phyloP scores from a whole-genome alignment of 2,888 invertebrate genomes.

The Panzeria rudis region DNA sequence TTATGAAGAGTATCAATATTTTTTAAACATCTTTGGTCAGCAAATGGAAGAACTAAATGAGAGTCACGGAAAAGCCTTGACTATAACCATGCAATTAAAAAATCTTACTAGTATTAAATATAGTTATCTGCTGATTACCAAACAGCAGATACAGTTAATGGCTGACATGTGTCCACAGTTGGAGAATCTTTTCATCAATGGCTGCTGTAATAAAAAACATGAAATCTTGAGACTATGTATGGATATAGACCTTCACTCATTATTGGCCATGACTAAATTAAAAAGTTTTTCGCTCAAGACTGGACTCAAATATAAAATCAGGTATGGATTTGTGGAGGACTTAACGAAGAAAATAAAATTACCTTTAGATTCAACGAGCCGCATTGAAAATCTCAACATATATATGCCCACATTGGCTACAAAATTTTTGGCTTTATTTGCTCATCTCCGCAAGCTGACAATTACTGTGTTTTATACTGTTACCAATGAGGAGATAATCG shows the following conservation, averaged over 20 bases:
- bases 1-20: conserved; percentile 38
- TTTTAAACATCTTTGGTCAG: conserved; percentile 40
- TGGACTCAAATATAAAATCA: conserved; percentile 5
- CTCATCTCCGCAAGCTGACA: not conserved
- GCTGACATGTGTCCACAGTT: conserved; percentile 25
- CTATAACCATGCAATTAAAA: not conserved
- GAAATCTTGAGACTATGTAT: not conserved
- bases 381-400: conserved; percentile 19
- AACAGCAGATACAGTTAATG: conserved; percentile 27
- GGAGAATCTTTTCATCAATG: conserved; percentile 13
- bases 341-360: not conserved
- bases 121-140: conserved; percentile 29
- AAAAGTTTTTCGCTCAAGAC: conserved; percentile 40
- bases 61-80: conserved; percentile 37
- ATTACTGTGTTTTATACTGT: not conserved
- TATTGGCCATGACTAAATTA: conserved; percentile 10
- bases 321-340: not conserved
- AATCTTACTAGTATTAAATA: conserved; percentile 39
- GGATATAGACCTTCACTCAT: conserved; percentile 7
- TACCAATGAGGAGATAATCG: not conserved
- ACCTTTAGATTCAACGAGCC: not conserved
- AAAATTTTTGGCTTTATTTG: conserved; percentile 12
- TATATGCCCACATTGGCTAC: not conserved
- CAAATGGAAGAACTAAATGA: conserved; percentile 25
- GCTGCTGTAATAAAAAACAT: conserved; percentile 47